Evolutionary conservation across 1,140 invertebrate species (phyloP).

Genomic region (Macrobrachium nipponense): DNA sequence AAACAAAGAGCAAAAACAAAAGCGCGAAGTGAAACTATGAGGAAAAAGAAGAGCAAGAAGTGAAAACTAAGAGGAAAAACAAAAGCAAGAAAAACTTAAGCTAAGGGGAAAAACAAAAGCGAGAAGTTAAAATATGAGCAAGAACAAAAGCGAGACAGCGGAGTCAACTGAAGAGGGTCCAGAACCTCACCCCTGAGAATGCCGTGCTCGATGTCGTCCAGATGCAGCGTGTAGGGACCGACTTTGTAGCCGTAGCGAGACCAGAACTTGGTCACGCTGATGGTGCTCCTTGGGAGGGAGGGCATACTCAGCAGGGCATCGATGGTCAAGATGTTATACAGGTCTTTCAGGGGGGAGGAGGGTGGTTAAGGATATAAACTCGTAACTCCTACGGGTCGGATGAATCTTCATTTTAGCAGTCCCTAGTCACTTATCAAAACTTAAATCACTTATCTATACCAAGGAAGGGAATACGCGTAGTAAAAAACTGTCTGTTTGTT

Average conservation of each 20-base stretch:
- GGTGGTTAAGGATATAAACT: background rate
- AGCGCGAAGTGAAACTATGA: too few relatives aligned
- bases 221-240: slow-evolving; percentile 39
- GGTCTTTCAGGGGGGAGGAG: background rate
- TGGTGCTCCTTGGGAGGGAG: slow-evolving; percentile 19
- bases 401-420: too few relatives aligned
- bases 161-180: background rate
- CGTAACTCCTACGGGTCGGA: background rate
- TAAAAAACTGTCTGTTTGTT: too few relatives aligned
- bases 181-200: slow-evolving; percentile 37
- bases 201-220: slow-evolving; percentile 50
- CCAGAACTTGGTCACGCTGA: slow-evolving; percentile 51
- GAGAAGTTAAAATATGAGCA: background rate
- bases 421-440: background rate
- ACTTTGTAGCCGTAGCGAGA: slow-evolving; percentile 41
- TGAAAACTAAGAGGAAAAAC: background rate
- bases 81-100: background rate
- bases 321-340: slow-evolving; percentile 57
- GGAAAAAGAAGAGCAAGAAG: too few relatives aligned
- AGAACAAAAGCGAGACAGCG: background rate
- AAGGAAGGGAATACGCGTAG: too few relatives aligned
- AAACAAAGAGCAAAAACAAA: too few relatives aligned
- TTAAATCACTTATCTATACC: too few relatives aligned
- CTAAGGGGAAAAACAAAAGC: background rate
- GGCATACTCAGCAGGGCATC: slow-evolving; percentile 19